These are phyloP conservation scores for Prunella strophiata DNA, from an alignment of 2,797 vertebrate species.

Conservation along the genomic window DNA sequence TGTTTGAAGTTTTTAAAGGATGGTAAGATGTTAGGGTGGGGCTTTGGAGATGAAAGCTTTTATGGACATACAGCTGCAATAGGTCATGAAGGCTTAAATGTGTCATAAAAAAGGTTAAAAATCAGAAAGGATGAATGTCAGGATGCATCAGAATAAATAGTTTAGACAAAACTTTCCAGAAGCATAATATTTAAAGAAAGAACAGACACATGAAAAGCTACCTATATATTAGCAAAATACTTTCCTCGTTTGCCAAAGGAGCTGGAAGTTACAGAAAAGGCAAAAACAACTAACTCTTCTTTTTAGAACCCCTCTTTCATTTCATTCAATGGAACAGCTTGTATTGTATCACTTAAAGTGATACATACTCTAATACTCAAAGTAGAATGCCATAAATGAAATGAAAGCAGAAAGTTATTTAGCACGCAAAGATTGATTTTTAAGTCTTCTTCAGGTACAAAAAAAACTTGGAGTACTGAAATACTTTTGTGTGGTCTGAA, in stretches of 20 bases:
- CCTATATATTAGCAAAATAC: background rate
- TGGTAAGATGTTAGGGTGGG: background rate
- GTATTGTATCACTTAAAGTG: background rate
- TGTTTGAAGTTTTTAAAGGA: background rate
- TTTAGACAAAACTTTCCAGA: background rate
- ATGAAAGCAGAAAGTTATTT: background rate
- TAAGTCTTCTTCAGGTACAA: background rate
- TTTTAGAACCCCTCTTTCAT: background rate
- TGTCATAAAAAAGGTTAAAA: slow-evolving; percentile 18
- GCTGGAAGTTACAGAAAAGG: background rate
- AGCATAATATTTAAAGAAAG: background rate
- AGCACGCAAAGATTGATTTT: background rate
- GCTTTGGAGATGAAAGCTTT: background rate
- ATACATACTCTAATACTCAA: background rate
- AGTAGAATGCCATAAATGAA: background rate
- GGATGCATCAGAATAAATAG: background rate
- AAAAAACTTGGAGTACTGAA: background rate
- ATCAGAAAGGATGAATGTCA: background rate
- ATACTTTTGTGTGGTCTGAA: background rate
- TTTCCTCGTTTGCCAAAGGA: background rate
- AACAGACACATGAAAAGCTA: background rate
- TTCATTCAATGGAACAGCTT: background rate
- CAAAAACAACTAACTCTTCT: background rate
- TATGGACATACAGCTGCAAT: background rate
- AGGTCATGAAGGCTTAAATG: background rate